A percentile compares a stretch with the other conserved stretches of the same genome.
Conservation (phyloP, 2,113 vertebrate genomes). For the Lipophrys pholis region DNA sequence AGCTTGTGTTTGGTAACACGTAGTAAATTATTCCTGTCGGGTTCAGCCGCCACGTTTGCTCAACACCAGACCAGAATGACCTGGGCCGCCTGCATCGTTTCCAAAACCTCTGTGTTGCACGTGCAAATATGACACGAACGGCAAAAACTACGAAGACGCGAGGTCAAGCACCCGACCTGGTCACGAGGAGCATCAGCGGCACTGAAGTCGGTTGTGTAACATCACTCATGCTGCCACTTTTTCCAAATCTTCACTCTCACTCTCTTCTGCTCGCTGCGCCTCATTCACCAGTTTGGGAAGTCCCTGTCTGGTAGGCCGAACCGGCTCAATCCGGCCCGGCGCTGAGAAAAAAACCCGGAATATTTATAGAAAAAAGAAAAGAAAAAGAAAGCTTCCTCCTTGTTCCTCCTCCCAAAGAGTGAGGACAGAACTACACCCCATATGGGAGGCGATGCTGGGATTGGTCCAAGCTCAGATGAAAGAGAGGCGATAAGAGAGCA, state of each 20-base stretch:
- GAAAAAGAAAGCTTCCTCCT: constrained; percentile 42
- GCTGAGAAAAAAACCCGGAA: constrained; percentile 57
- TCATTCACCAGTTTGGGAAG: constrained; percentile 68
- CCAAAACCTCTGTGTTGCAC: background rate
- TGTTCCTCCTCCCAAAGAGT: constrained; percentile 65
- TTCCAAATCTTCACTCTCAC: constrained; percentile 11
- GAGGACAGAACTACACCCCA: constrained; percentile 52
- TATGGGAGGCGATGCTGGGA: constrained; percentile 57
- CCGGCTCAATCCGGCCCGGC: constrained; percentile 70
- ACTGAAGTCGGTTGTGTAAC: constrained; percentile 6
- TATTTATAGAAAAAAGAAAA: constrained; percentile 76
- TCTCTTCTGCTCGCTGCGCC: constrained; percentile 38
- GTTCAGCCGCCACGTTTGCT: background rate
- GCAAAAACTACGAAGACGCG: too few relatives aligned
- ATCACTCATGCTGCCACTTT: constrained; percentile 11
- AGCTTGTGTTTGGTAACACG: background rate
- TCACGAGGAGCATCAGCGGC: too few relatives aligned
- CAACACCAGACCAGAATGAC: background rate
- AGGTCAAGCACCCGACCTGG: too few relatives aligned
- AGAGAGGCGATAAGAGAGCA: constrained; percentile 25
- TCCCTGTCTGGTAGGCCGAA: constrained; percentile 69
- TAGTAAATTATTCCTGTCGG: background rate
- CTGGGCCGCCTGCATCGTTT: background rate
- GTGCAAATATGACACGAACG: too few relatives aligned
- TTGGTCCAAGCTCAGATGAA: constrained; percentile 41